Evolutionary conservation across 2,888 invertebrate genomes (phyloP), one percentile per base, ranked within the genome.

Genomic region (Habroteleia sp.): DNA sequence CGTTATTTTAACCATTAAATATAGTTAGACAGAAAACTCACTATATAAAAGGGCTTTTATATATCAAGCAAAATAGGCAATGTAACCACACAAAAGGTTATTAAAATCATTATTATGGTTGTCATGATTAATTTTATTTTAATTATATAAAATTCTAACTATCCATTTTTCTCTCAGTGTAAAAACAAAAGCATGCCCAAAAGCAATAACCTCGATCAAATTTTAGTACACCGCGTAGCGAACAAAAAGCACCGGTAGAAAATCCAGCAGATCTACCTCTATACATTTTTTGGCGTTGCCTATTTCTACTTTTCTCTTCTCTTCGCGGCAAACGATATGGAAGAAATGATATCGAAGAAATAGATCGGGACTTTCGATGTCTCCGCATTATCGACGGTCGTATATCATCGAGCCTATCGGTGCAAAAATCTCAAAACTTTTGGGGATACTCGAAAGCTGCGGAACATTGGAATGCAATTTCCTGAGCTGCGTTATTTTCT

Each of bases 351-450:
- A 80, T 66, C 16, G 48, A 42, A 62, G 56, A 72, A 72, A 83
- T 83, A 83, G 83, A 84, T 85, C 82, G 78, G 79, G 81, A 77
- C 81, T 81, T 83, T 84, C 83, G 84, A 84, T 88, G 85, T 87
- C 84, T 86, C 82, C 81, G 81, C 81, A 85, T 86, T 85, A 87
- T 87, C 86, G 85, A 79, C 81, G 80, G 82, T 82, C 86, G 79
- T 88, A 87, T 85, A 88, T 88, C 87, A 88, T 87, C 84, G 80
- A 79, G 83, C 79, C 82, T 85, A 84, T 86, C 84, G 79, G 77
- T 74, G 76, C 76, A 75, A 81, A 78, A 83, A 86, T 86, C 86
- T 84, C 78, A 79, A 81, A 83, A 85, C 78, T 84, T 81, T 81
- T 72, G 68, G 44, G 65, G 74, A 76, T 74, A 77, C 74, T 78